Conservation (phyloP, 2,888 invertebrate species). For the Masnerella sp. region DNA sequence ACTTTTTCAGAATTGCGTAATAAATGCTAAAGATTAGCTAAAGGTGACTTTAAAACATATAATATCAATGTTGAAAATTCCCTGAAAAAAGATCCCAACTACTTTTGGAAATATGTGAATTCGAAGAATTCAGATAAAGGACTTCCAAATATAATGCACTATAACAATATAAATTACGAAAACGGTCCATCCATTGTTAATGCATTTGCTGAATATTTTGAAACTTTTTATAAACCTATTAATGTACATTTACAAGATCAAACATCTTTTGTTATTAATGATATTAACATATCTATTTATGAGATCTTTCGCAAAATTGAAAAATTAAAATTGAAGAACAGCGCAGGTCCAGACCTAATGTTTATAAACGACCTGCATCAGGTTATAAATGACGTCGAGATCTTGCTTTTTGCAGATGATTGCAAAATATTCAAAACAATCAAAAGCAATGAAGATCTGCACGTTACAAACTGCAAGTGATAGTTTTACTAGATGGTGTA, state of each 20-base stretch:
- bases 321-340: background rate
- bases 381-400: conserved; percentile 2
- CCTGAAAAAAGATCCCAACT: background rate
- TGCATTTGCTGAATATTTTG: conserved; percentile 8
- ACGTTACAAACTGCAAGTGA: background rate
- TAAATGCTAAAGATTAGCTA: background rate
- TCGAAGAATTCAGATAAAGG: conserved; percentile 8
- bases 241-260: background rate
- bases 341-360: background rate
- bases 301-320: background rate
- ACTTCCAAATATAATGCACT: background rate
- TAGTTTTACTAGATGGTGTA: background rate
- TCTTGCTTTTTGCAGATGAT: conserved; percentile 16
- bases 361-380: background rate
- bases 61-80: background rate
- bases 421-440: conserved; percentile 5
- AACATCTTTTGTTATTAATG: background rate
- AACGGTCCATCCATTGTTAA: background rate
- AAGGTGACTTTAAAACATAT: background rate
- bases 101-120: conserved; percentile 14
- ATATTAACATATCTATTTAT: background rate
- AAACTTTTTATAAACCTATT: background rate
- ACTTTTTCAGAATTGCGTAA: background rate
- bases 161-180: background rate
- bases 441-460: background rate